Evolutionary conservation across 2,888 invertebrate genomes (phyloP).

Genomic region (Drosophila helvetica): DNA sequence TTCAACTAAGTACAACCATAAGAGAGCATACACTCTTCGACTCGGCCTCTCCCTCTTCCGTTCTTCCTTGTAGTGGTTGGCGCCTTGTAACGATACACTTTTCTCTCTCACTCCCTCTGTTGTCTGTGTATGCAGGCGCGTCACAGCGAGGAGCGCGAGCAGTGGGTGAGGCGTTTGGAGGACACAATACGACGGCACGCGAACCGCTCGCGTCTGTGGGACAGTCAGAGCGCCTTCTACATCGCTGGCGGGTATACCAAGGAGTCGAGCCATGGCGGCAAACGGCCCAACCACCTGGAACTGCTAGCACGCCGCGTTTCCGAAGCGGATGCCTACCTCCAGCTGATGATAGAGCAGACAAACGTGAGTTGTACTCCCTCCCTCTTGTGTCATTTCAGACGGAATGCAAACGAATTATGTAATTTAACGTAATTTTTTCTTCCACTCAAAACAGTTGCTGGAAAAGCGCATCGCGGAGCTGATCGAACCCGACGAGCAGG

Average conservation of each 20-base stretch:
- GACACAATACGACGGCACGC: conserved; percentile 95
- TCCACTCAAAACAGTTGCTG: conserved; percentile 85
- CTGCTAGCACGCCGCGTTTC: conserved; percentile 95
- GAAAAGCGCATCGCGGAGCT: conserved; percentile 87
- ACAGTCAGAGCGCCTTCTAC: conserved; percentile 81
- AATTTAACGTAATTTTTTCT: conserved; percentile 15
- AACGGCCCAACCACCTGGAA: conserved; percentile 84
- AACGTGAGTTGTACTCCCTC: conserved; percentile 85
- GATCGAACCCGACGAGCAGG: conserved; percentile 88
- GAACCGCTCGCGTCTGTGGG: conserved; percentile 85
- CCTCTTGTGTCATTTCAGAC: neutral
- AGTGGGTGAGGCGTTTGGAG: conserved; percentile 97
- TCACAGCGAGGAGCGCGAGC: conserved; percentile 96
- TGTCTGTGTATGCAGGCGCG: conserved; percentile 88
- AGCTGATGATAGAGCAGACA: conserved; percentile 97
- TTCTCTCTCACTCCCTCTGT: neutral
- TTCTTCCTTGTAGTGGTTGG: conserved; percentile 25
- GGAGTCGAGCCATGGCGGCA: conserved; percentile 82
- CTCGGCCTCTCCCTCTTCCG: conserved; percentile 25
- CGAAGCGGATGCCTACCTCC: conserved; percentile 98
- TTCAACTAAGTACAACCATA: neutral
- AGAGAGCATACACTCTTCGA: conserved; percentile 1
- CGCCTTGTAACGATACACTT: conserved; percentile 65
- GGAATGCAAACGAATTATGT: conserved; percentile 25
- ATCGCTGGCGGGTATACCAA: conserved; percentile 84